Base-by-base conservation (phyloP, 2,797 vertebrate species). In the Chrysocyon brachyurus region DNA sequence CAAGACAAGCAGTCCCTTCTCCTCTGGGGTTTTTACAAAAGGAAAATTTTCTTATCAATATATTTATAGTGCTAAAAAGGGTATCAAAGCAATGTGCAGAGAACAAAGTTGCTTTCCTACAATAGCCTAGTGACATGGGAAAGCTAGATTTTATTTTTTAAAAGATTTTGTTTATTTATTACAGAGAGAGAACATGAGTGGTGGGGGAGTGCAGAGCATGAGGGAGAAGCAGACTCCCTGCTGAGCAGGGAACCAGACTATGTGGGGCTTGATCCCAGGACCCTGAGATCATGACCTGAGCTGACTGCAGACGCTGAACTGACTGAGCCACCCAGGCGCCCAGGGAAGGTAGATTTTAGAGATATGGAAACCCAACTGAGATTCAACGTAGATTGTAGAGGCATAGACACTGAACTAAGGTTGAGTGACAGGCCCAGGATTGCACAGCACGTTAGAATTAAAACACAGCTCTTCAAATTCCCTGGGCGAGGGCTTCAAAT, bases 21-120 rank as follows among this genome's bases (percentile, higher is more conserved):
- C 24, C 16, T 72, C 14, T 83, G 70, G 28, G 54, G 49, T 73
- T 90, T 52, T 78, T 70, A 72, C 63, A 64, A 7, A 16, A 79
- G 36, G 36, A 83, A 33, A 59, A 17, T 16, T 78, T 70, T 94
- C 66, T 64, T 63, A 56, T 79, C 15, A 12, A 78, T 36, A 10
- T 61, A 57, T 94, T 81, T 52, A 87, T 73, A 70, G 31, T 2
- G 2, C 54, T 91, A 81, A 87, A 91, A 96, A 72, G 49, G 77
- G 28, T 57, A 92, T 70, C 57, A 81, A 64, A 63, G n/a, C 70
- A 90, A 22, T 17, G 15, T 4, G 40, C 33, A 19, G 26, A 46
- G 22, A 83, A 63, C 17, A 66, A 86, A 91, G 22, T 5, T 93
- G 26, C n/a, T 91, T 87, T 68, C 22, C 86, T 54, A 64, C 6